phyloP scores from a whole-genome alignment of 1,140 invertebrate species.

The Uloborus diversus region DNA sequence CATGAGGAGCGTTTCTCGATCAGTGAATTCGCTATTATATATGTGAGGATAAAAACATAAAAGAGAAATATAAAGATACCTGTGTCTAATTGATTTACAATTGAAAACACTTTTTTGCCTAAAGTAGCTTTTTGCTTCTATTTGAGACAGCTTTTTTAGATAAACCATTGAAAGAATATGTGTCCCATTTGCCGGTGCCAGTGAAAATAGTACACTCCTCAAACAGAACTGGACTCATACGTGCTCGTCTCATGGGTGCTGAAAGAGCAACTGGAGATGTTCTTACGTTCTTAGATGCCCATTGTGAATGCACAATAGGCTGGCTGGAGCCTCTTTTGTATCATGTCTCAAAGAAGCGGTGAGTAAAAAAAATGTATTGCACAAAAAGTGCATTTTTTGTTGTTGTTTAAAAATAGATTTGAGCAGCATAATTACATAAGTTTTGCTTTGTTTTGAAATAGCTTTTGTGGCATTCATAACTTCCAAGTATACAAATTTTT shows the following conservation, averaged over 20 bases:
- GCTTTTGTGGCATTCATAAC: no score
- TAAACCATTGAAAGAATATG: conserved; percentile 79
- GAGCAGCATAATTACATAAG: no score
- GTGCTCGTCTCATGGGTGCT: conserved; percentile 86
- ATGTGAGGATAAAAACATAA: no score
- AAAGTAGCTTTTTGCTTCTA: no score
- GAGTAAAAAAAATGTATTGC: not conserved
- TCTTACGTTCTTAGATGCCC: conserved; percentile 90
- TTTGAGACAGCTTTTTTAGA: conserved; percentile 76
- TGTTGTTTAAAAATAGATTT: no score
- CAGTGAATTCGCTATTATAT: no score
- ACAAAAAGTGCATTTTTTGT: not conserved
- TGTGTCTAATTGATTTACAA: no score
- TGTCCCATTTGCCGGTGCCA: conserved; percentile 73
- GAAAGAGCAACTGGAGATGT: conserved; percentile 79
- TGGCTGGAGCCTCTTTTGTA: conserved; percentile 89
- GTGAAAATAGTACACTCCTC: conserved; percentile 75
- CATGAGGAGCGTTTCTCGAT: no score
- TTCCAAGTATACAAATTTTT: no score
- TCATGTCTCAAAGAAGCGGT: conserved; percentile 76
- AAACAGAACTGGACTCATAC: conserved; percentile 82
- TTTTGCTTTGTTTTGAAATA: no score
- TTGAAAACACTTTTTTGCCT: no score
- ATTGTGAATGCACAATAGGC: conserved; percentile 90
- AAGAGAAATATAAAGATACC: no score